Percentiles rank a stretch among this genome's conserved stretches.
Conservation (phyloP, 2,113 vertebrate genomes). For the Nettapus auritus region DNA sequence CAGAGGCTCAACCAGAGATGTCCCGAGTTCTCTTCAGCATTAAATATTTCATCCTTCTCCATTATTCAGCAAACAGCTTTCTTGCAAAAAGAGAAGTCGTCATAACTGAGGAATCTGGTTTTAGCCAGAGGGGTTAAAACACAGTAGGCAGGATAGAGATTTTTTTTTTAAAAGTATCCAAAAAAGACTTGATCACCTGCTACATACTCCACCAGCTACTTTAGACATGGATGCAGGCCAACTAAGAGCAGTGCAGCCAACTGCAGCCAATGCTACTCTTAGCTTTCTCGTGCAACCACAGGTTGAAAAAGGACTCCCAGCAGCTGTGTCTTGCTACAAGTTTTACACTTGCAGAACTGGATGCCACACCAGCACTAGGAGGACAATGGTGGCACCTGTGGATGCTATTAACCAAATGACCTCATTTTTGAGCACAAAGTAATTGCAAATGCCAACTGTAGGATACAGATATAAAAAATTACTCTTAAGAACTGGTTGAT, state of each 20-base stretch:
- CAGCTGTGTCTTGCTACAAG: background rate
- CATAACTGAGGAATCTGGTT: background rate
- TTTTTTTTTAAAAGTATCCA: background rate
- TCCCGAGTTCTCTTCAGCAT: background rate
- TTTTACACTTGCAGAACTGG: background rate
- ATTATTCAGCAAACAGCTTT: background rate
- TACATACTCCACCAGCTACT: background rate
- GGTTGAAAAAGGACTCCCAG: background rate
- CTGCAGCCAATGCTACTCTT: background rate
- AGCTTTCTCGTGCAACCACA: background rate
- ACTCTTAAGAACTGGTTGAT: background rate
- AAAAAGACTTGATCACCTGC: background rate
- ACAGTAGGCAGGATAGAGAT: background rate
- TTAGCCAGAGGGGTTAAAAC: background rate
- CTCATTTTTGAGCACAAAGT: background rate
- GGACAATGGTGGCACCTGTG: rapidly evolving
- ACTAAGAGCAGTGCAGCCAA: background rate
- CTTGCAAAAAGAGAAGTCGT: background rate
- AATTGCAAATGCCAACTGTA: background rate
- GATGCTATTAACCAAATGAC: background rate
- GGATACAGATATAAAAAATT: background rate
- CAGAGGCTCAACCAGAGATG: background rate
- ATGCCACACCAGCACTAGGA: background rate
- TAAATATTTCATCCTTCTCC: background rate
- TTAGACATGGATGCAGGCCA: background rate